A percentile compares a stretch with the other conserved stretches of the same genome.
Conservation (phyloP, 2,888 invertebrate species). For the Drosophila merina region DNA sequence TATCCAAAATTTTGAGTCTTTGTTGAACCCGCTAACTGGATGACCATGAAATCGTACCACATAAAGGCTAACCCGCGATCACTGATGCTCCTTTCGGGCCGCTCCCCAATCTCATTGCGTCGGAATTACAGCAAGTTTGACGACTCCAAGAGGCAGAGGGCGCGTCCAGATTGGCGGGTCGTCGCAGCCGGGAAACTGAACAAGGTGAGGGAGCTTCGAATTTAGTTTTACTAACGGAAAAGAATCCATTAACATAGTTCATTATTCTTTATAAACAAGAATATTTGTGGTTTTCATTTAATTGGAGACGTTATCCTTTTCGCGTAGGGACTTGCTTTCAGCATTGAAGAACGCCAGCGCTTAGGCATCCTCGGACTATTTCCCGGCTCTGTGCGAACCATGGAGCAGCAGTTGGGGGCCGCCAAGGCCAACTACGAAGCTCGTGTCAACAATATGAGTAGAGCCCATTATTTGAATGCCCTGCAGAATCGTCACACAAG, state of each 20-base stretch:
- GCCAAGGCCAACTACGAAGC: slow-evolving; percentile 91
- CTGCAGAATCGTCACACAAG: slow-evolving; percentile 93
- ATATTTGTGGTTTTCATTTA: neutral
- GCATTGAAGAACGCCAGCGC: slow-evolving; percentile 94
- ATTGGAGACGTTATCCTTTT: neutral
- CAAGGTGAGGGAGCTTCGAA: slow-evolving; percentile 12
- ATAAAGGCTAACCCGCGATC: neutral
- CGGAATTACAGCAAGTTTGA: neutral
- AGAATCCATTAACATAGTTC: neutral
- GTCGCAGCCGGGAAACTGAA: slow-evolving; percentile 3
- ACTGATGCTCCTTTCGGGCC: neutral
- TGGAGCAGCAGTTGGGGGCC: slow-evolving; percentile 92
- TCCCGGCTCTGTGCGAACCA: slow-evolving; percentile 93
- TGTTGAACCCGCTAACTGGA: neutral
- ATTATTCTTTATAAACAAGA: neutral
- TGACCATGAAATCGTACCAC: neutral
- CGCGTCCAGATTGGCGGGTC: slow-evolving; percentile 7
- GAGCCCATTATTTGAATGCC: slow-evolving; percentile 95
- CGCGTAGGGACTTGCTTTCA: slow-evolving; percentile 47
- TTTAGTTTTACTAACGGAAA: neutral
- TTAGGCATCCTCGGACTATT: slow-evolving; percentile 96
- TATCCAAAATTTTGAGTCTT: neutral
- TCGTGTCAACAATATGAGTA: slow-evolving; percentile 92
- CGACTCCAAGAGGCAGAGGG: neutral
- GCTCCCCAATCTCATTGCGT: neutral